Percentiles rank a stretch among this genome's conserved stretches.
Conservation (phyloP, 2,888 invertebrate species). For the Pachydiplax longipennis region DNA sequence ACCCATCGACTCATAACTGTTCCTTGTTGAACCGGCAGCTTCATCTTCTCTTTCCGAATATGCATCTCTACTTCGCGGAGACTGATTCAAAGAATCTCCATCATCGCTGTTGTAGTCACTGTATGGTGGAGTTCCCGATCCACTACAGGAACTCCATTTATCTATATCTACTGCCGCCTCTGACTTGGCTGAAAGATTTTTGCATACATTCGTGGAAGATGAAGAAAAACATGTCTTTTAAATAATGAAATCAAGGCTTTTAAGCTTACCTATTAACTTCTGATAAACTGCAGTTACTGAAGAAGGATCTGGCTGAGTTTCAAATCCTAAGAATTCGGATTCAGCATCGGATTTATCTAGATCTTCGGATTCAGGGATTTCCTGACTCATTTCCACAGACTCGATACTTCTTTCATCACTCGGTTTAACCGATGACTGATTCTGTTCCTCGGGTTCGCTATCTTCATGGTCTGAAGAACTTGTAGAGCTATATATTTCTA, state of each 20-base stretch:
- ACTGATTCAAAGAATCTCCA: not conserved
- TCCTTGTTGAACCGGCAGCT: not conserved
- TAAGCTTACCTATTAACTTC: constrained; percentile 11
- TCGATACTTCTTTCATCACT: not conserved
- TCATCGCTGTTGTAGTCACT: constrained; percentile 32
- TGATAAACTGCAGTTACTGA: not conserved
- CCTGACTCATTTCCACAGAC: not conserved
- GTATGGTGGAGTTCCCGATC: not conserved
- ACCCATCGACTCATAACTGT: not conserved
- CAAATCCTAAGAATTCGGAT: constrained; percentile 8
- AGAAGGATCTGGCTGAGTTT: not conserved
- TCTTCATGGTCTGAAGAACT: constrained; percentile 16
- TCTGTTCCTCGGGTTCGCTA: constrained; percentile 9
- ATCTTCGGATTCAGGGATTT: not conserved
- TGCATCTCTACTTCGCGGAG: not conserved
- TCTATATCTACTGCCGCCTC: constrained; percentile 27
- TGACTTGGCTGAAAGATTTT: not conserved
- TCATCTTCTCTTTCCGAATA: constrained; percentile 7
- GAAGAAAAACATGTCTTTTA: not conserved
- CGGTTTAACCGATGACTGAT: not conserved
- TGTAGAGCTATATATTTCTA: constrained; percentile 26
- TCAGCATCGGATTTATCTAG: not conserved
- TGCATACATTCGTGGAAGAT: not conserved
- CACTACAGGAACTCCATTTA: constrained; percentile 39
- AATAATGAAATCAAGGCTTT: not conserved